Percentiles rank a stretch among this genome's conserved stretches.
These are phyloP conservation scores for Eira barbara DNA, from an alignment of 2,113 vertebrate species.

Conservation along the genomic window DNA sequence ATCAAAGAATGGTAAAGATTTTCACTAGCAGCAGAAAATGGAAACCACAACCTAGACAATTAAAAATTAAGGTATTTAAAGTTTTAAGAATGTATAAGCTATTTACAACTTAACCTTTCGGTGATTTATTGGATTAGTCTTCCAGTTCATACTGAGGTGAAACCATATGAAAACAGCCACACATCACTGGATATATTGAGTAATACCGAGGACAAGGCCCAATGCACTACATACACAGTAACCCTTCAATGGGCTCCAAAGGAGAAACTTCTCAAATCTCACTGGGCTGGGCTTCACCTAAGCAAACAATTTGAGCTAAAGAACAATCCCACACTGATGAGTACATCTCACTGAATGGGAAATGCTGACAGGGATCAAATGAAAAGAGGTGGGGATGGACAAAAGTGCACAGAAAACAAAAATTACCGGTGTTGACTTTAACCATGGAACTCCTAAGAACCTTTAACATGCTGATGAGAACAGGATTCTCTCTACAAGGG, in stretches of 20 bases:
- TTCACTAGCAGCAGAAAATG: constrained; percentile 1
- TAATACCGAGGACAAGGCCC: not conserved
- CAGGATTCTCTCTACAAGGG: not conserved
- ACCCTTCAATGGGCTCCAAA: not conserved
- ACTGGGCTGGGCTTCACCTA: not conserved
- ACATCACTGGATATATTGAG: not conserved
- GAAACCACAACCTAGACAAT: not conserved
- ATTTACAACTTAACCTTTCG: not conserved
- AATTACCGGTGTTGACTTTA: not conserved
- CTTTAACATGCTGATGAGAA: not conserved
- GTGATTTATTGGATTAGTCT: not conserved
- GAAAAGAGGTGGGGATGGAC: not conserved
- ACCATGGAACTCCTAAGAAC: not conserved
- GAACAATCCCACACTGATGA: not conserved
- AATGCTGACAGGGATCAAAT: not conserved
- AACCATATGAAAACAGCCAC: not conserved
- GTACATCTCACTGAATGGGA: not conserved
- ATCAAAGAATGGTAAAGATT: not conserved
- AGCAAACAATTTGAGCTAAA: not conserved
- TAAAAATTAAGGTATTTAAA: not conserved
- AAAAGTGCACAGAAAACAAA: not conserved
- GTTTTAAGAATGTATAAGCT: not conserved
- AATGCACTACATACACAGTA: not conserved
- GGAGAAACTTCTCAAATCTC: not conserved
- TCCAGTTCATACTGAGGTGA: not conserved